These are phyloP conservation scores for Lophotis ruficrista DNA, from an alignment of 2,113 vertebrate species.

Conservation along the genomic window DNA sequence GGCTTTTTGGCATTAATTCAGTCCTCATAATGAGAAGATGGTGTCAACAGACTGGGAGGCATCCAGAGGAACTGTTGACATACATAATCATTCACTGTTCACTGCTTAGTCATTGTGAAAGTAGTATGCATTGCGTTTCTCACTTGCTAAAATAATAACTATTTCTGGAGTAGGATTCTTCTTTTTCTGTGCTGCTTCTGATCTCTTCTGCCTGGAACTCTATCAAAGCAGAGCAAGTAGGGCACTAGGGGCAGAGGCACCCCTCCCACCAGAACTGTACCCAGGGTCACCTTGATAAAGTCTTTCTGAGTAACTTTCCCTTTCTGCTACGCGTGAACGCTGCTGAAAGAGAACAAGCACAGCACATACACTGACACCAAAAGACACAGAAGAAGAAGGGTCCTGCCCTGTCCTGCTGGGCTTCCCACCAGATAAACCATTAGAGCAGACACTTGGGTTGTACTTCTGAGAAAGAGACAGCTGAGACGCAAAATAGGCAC, in stretches of 20 bases:
- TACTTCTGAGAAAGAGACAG: not conserved
- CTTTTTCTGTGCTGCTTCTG: not conserved
- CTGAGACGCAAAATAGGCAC: not conserved
- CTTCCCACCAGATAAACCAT: not conserved
- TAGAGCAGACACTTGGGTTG: not conserved
- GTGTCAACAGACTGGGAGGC: not conserved
- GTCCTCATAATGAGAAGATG: not conserved
- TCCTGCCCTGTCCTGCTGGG: not conserved
- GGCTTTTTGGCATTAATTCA: not conserved
- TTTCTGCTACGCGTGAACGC: not conserved
- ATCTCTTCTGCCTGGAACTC: not conserved
- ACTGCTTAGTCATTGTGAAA: not conserved
- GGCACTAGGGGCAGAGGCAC: not conserved
- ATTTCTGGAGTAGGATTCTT: not conserved
- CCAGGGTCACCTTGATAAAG: not conserved
- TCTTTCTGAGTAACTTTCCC: not conserved
- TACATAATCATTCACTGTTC: not conserved
- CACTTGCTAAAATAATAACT: not conserved
- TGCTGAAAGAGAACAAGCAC: not conserved
- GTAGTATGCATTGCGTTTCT: not conserved
- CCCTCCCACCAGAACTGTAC: not conserved
- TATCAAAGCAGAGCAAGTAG: not conserved
- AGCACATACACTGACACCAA: not conserved
- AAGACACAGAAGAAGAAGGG: not conserved
- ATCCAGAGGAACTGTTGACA: not conserved